Evolutionary conservation across 2,113 vertebrate species (phyloP), one percentile per base, ranked within the genome.

Genomic region (Lota lota): DNA sequence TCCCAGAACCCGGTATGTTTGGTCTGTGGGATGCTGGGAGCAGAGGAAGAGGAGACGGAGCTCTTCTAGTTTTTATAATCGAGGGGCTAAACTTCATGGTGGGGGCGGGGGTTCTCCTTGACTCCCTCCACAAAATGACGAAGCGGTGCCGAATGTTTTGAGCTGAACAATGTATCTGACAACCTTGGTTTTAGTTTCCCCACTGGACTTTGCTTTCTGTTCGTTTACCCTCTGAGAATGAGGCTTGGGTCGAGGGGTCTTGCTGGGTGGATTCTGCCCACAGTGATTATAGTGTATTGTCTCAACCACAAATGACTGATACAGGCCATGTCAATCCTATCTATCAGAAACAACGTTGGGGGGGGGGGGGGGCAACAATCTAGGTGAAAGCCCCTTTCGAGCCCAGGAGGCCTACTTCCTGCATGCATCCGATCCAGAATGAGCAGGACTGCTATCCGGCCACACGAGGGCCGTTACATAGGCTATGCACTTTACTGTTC

Each of bases 401-500:
- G 80, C 64, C 75, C 79, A 67, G 78, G 82, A 74, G 59, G 22
- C 22, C 20, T 24, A 5, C 20, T 61, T 22, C 72, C 78, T 81
- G 89, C 89, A 90, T 90, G 91, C 80, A 89, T 86, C 82, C 87
- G 84, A 78, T 76, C 73, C 76, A 61, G 53, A 76, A 65, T 24
- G 74, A 81, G 77, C 74, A 75, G 73, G 80, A 83, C 81, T 72
- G 74, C 79, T 70, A 72, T 81, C 67, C 63, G 84, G 79, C 69
- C 22, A 36, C 40, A 67, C 64, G 61, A 10, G 5, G 87, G 88
- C 89, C 88, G 88, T 87, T 68, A 79, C 79, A 82, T 89, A 86
- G 87, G 86, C 82, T 28, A 88, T 77, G 90, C 91, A 91, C 89
- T 91, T 92, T 92, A 91, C 82, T 18, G 3, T 28, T 86, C 87